Base-by-base conservation (phyloP, 2,797 vertebrate species). In the Rhinella marina region DNA sequence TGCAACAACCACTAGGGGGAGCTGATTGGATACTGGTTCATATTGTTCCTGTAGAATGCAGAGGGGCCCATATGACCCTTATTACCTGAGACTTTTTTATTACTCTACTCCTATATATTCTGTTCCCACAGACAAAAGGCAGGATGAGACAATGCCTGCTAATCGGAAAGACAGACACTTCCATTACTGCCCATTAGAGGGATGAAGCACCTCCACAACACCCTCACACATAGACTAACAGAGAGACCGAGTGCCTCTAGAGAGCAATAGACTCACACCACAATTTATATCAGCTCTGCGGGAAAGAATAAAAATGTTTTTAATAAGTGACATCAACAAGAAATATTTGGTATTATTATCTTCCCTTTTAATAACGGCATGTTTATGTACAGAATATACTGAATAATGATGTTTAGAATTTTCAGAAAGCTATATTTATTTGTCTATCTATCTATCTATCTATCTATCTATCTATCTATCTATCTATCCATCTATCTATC, bases 221-320 rank as follows among this genome's bases (percentile, higher is more conserved):
- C 61, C 23, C 86, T 81, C 81, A 83, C 86, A 88, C 84, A 88
- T 88, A 88, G 84, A 88, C 86, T 84, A 88, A 78, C 86, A 88
- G 72, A 48, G 82, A 78, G 81, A 59, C 11, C 17, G 50, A 5
- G 61, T 75, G n/a, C 73, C 86, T 64, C 73, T 0, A 14, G 86
- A 79, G 86, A 88, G 59, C 81, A 14, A 79, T 88, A 19, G 21
- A 68, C 61, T 50, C 81, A 78, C 70, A 78, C 61, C 59, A 23
- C 12, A 87, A 84, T 62, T 23, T 82, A 48, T 84, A 79, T 88
- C 59, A 83, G 84, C 86, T 88, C 86, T 29, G 86, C 29, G 75
- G 86, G 86, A 88, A 84, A 79, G 81, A 16, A 88, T 84, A 83
- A 88, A 82, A 84, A 88, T 84, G 81, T 29, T 79, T 76, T 79